phyloP scores from a whole-genome alignment of 2,888 invertebrate genomes.

The Andrena praecox region DNA sequence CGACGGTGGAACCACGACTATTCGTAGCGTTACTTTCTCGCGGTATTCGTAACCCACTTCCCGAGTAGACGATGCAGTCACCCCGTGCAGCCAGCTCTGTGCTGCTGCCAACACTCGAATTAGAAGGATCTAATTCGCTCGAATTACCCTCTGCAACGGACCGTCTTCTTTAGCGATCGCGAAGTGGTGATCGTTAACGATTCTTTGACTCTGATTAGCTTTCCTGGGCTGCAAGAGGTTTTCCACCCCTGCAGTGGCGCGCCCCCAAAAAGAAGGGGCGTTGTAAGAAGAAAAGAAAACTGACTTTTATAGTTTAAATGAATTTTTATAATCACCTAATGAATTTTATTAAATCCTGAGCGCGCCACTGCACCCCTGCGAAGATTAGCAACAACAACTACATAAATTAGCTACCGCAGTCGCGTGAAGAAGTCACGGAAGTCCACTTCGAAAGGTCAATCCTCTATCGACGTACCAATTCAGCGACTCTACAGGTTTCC shows the following conservation, averaged over 20 bases:
- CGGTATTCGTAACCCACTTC: slow-evolving; percentile 72
- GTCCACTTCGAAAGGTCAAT: too few relatives aligned
- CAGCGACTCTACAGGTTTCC: slow-evolving; percentile 10
- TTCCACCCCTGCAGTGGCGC: too few relatives aligned
- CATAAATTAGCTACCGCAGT: too few relatives aligned
- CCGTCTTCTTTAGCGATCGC: not conserved
- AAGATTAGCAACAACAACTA: too few relatives aligned
- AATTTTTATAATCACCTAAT: too few relatives aligned
- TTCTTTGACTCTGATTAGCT: not conserved
- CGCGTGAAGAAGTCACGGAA: too few relatives aligned
- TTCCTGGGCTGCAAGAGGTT: not conserved
- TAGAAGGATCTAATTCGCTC: slow-evolving; percentile 58
- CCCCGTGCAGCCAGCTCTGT: slow-evolving; percentile 33
- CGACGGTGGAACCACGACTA: slow-evolving; percentile 28
- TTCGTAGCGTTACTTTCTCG: slow-evolving; percentile 68
- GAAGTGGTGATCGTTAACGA: not conserved
- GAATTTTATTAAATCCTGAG: too few relatives aligned
- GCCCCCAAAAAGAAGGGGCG: too few relatives aligned
- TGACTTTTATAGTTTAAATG: too few relatives aligned
- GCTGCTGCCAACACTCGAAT: slow-evolving; percentile 64
- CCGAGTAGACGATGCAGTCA: slow-evolving; percentile 53
- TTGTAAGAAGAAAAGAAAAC: too few relatives aligned
- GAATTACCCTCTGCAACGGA: slow-evolving; percentile 32
- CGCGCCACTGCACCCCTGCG: too few relatives aligned
- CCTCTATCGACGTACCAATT: not conserved